Evolutionary conservation across 2,113 vertebrate species (phyloP), one percentile per base, ranked within the genome.

Genomic region (Burhinus bistriatus): DNA sequence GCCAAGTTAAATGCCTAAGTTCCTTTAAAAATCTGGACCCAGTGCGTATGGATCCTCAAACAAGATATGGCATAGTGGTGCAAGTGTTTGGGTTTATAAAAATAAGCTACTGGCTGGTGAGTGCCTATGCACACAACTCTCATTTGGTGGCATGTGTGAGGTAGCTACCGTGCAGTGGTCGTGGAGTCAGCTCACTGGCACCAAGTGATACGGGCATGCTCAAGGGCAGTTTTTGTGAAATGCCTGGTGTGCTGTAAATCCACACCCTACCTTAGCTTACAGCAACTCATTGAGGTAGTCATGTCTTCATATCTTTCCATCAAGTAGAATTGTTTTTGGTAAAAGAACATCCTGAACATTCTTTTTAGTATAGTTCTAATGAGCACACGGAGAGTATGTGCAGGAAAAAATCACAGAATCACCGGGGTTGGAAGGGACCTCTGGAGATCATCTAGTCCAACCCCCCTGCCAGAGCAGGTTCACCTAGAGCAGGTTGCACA

Each of bases 91-190:
- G 25, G 19, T 93, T 75, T 51, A 71, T n/a, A 27, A 30, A 52
- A 81, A 62, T 11, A 6, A 49, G 42, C 38, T 42, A 2, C 36
- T 57, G 89, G 16, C 32, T 71, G 62, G 32, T 51, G 61, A 22
- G 42, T 25, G 59, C 55, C 64, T 54, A 11, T 0, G 2, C 12
- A 14, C 19, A 10, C 11, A 12, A 6, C 36, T 29, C 20, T 38
- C 0, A 1, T 47, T 34, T 32, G 34, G 0, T 15, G 64, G 70
- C 47, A 15, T 12, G 1, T 12, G 18, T 2, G 25, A 51, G 47
- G 65, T 34, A 42, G n/a, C 65, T 36, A 2, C 36, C 3, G 3
- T 57, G 77, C 59, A 34, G 30, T 12, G 55, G 49, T 3, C 42
- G 34, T 3, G 14, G 83, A 25, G 51, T 9, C 51, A 47, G 20